These are phyloP conservation scores for Drosophila pachea DNA, from an alignment of 1,140 invertebrate genomes.

Conservation along the genomic window DNA sequence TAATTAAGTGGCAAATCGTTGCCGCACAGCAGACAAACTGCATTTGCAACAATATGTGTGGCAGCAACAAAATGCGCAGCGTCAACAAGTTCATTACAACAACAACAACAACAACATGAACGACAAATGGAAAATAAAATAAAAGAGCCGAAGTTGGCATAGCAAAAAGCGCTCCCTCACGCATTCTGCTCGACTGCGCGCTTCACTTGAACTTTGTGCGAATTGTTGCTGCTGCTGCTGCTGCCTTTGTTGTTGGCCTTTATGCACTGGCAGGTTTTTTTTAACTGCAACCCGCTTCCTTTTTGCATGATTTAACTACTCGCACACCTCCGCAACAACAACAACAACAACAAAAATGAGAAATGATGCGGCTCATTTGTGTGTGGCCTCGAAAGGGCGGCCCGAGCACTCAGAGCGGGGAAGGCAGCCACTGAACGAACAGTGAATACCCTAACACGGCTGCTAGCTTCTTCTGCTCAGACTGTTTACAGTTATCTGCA, in stretches of 20 bases:
- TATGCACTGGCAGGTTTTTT: conserved; percentile 10
- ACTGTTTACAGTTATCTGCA: no score
- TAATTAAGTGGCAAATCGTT: conserved; percentile 57
- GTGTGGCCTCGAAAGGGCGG: conserved; percentile 57
- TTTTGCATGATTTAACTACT: conserved; percentile 37
- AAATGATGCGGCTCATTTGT: conserved; percentile 75
- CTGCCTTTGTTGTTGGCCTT: conserved; percentile 17
- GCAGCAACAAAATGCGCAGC: conserved; percentile 40
- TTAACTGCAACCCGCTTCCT: conserved; percentile 37
- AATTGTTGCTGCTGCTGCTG: conserved; percentile 35
- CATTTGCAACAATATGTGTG: conserved; percentile 34
- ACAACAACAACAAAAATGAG: conserved; percentile 20
- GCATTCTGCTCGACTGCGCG: conserved; percentile 62
- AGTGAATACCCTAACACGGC: neutral
- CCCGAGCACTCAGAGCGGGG: neutral
- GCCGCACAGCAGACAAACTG: conserved; percentile 29
- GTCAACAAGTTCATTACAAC: conserved; percentile 71
- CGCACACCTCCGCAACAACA: conserved; percentile 35
- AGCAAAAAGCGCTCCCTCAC: conserved; percentile 37
- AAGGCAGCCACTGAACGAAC: neutral
- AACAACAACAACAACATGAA: no score
- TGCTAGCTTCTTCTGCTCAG: no score
- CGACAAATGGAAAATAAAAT: no score
- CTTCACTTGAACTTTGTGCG: conserved; percentile 65
- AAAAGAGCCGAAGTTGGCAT: conserved; percentile 23